Evolutionary conservation across 2,888 invertebrate genomes (phyloP).

Genomic region (Melieria picta): DNA sequence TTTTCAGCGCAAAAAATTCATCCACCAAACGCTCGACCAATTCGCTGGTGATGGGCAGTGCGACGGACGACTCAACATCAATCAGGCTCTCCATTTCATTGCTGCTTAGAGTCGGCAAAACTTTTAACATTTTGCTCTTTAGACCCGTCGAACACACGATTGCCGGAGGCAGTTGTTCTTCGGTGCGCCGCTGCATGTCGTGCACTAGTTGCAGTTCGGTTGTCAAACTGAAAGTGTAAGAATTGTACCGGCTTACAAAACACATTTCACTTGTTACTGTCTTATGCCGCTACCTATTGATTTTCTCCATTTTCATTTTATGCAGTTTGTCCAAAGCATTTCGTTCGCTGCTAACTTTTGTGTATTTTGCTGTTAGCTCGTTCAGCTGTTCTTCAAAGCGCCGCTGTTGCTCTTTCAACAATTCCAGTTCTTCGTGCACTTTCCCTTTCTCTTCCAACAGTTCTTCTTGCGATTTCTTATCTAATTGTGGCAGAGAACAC

Average conservation of each 20-base stretch:
- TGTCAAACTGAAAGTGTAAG: slow-evolving; percentile 44
- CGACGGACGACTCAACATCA: slow-evolving; percentile 53
- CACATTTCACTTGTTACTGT: not conserved
- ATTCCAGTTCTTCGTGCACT: slow-evolving; percentile 53
- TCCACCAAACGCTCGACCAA: slow-evolving; percentile 61
- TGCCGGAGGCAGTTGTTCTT: slow-evolving; percentile 16
- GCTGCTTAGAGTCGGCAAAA: slow-evolving; percentile 56
- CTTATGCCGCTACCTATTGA: slow-evolving; percentile 49
- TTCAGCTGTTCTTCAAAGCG: slow-evolving; percentile 57
- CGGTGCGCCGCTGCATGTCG: slow-evolving; percentile 41
- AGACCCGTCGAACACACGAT: slow-evolving; percentile 54
- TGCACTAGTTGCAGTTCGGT: slow-evolving; percentile 53
- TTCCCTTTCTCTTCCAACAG: slow-evolving; percentile 57
- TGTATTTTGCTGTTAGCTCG: slow-evolving; percentile 52
- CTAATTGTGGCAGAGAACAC: slow-evolving; percentile 40
- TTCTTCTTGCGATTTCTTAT: slow-evolving; percentile 58
- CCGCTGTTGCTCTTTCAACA: slow-evolving; percentile 50
- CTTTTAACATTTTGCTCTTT: slow-evolving; percentile 61
- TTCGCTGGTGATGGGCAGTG: slow-evolving; percentile 54
- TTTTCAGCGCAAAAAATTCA: slow-evolving; percentile 60
- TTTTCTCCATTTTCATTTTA: slow-evolving; percentile 62
- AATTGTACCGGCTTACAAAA: not conserved
- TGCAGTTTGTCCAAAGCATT: slow-evolving; percentile 60
- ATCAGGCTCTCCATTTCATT: slow-evolving; percentile 62
- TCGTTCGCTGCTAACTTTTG: slow-evolving; percentile 57